These are phyloP conservation scores for Agrotis exclamationis DNA, from an alignment of 2,888 invertebrate genomes.

Conservation along the genomic window DNA sequence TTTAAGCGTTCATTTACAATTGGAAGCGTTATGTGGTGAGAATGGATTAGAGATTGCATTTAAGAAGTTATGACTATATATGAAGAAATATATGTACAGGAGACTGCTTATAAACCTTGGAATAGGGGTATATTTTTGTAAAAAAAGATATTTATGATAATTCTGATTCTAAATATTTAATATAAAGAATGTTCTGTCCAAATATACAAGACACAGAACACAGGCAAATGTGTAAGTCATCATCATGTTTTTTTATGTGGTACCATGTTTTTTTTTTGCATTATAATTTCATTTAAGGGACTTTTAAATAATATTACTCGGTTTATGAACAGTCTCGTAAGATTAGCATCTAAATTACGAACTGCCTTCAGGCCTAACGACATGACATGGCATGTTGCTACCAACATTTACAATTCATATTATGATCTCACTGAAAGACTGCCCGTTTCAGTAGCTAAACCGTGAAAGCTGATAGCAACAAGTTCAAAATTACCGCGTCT, in stretches of 20 bases:
- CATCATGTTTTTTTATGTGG: too few species aligned
- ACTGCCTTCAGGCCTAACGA: conserved; percentile 60
- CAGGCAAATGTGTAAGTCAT: background rate
- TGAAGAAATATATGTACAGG: conserved; percentile 48
- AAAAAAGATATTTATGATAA: conserved; percentile 19
- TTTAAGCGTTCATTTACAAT: conserved; percentile 45
- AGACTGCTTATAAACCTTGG: conserved; percentile 56
- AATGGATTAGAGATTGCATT: conserved; percentile 47
- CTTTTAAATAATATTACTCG: conserved; percentile 35
- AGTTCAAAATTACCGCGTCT: conserved; percentile 25
- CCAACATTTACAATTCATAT: conserved; percentile 43
- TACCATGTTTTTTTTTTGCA: conserved; percentile 15
- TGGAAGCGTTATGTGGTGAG: conserved; percentile 45
- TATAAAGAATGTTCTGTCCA: conserved; percentile 13
- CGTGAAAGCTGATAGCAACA: conserved; percentile 55
- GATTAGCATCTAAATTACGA: conserved; percentile 52
- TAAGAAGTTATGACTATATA: conserved; percentile 46
- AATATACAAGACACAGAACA: background rate
- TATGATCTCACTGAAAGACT: conserved; percentile 47
- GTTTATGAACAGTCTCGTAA: conserved; percentile 62
- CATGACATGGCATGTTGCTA: conserved; percentile 49
- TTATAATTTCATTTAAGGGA: background rate
- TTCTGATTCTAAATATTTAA: conserved; percentile 45
- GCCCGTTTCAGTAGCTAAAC: conserved; percentile 26
- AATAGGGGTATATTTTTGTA: conserved; percentile 57